phyloP scores from a whole-genome alignment of 2,113 vertebrate species.

The Pituophis catenifer region DNA sequence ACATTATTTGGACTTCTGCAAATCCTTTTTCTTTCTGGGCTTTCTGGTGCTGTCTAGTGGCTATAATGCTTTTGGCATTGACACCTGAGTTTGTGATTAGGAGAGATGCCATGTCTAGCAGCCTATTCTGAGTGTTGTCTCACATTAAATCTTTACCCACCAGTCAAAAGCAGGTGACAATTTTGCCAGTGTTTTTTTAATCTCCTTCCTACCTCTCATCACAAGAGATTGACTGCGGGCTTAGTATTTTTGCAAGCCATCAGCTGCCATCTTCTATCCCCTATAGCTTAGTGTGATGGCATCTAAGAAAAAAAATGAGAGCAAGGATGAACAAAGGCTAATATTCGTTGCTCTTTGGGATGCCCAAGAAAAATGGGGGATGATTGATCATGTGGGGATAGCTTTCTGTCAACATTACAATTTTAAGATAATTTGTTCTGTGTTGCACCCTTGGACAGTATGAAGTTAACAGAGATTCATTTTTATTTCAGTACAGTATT shows the following conservation, averaged over 20 bases:
- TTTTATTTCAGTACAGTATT: constrained; percentile 27
- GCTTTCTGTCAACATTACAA: constrained; percentile 53
- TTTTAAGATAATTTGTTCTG: constrained; percentile 52
- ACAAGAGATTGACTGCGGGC: neutral
- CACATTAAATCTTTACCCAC: neutral
- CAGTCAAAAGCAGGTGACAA: neutral
- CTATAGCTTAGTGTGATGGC: neutral
- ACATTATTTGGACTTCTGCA: neutral
- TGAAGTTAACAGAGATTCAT: neutral
- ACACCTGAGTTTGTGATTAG: neutral
- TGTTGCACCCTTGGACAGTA: constrained; percentile 34
- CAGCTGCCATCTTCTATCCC: constrained; percentile 7
- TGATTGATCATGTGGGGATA: constrained; percentile 45
- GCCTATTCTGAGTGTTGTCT: neutral
- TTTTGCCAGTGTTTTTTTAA: neutral
- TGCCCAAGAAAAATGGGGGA: constrained; percentile 48
- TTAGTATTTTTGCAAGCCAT: neutral
- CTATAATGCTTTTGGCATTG: neutral
- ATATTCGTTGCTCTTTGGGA: constrained; percentile 56
- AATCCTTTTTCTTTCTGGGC: neutral
- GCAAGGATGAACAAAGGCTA: constrained; percentile 27
- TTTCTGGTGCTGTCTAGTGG: neutral
- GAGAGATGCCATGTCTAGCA: neutral
- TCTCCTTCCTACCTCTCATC: neutral
- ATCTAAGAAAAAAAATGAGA: constrained; percentile 35